Conservation (phyloP, 2,797 vertebrate species). For the Phrynocephalus vlangalii region DNA sequence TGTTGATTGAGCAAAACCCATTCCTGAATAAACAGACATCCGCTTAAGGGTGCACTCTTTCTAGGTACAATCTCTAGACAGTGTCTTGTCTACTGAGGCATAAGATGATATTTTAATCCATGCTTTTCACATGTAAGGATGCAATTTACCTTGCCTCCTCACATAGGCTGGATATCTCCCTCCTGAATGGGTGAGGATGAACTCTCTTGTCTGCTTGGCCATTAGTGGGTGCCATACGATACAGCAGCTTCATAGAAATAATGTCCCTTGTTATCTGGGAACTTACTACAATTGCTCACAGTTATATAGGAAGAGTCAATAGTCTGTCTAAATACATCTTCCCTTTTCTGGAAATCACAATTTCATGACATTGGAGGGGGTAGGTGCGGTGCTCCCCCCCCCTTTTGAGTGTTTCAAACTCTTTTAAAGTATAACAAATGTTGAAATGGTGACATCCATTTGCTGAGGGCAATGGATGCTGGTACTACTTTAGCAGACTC, state of each 20-base stretch:
- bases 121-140: too few relatives aligned
- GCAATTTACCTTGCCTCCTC: background rate
- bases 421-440: constrained; percentile 23
- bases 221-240: background rate
- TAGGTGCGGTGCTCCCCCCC: background rate
- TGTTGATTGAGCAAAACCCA: too few relatives aligned
- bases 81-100: too few relatives aligned
- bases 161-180: background rate
- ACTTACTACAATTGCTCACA: background rate
- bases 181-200: background rate
- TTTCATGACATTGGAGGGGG: background rate
- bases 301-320: background rate
- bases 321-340: constrained; percentile 9
- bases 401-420: constrained; percentile 19
- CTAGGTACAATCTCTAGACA: too few relatives aligned
- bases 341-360: constrained; percentile 16
- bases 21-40: too few relatives aligned
- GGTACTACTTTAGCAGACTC: constrained; percentile 28
- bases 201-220: background rate
- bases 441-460: constrained; percentile 28
- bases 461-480: background rate
- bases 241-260: background rate
- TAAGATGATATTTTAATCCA: too few relatives aligned
- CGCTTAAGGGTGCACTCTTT: too few relatives aligned
- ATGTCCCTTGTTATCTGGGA: background rate